Conservation (phyloP, 1,140 invertebrate species). For the Periplaneta americana region DNA sequence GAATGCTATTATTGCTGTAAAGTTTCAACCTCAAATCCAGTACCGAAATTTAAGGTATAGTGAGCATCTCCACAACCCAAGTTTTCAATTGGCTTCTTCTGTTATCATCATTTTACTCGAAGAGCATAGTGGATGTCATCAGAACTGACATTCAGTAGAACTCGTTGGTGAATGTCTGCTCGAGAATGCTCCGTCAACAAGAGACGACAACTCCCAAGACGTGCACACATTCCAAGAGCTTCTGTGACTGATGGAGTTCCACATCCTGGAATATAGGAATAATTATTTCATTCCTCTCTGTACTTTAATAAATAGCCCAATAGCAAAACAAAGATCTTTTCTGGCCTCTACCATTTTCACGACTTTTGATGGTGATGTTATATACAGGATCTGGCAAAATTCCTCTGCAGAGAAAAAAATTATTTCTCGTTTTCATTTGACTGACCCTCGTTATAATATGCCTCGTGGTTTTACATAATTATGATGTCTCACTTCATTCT, state of each 20-base stretch:
- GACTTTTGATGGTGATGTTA: background rate
- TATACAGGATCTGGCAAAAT: too few species aligned
- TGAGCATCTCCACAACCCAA: too few species aligned
- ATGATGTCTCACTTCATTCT: too few species aligned
- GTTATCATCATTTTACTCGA: background rate
- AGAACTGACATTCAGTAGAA: constrained; percentile 8
- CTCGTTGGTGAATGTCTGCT: background rate
- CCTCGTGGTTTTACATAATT: too few species aligned
- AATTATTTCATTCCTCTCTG: background rate
- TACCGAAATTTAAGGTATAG: too few species aligned
- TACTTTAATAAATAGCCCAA: background rate
- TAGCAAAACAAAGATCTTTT: background rate
- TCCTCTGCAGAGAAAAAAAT: too few species aligned
- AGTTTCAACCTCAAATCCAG: too few species aligned
- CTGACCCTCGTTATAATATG: too few species aligned
- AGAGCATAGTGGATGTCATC: constrained; percentile 15
- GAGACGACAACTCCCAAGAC: background rate
- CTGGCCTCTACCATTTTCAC: background rate
- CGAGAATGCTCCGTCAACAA: constrained; percentile 7
- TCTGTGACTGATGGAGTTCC: background rate
- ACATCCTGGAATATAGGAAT: background rate
- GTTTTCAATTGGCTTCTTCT: too few species aligned
- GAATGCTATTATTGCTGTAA: too few species aligned
- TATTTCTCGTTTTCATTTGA: too few species aligned
- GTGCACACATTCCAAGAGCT: background rate